These are phyloP conservation scores for Rhopilema esculentum DNA, from an alignment of 30 jellyfish, hydroid and myxozoan genomes.

Conservation along the genomic window DNA sequence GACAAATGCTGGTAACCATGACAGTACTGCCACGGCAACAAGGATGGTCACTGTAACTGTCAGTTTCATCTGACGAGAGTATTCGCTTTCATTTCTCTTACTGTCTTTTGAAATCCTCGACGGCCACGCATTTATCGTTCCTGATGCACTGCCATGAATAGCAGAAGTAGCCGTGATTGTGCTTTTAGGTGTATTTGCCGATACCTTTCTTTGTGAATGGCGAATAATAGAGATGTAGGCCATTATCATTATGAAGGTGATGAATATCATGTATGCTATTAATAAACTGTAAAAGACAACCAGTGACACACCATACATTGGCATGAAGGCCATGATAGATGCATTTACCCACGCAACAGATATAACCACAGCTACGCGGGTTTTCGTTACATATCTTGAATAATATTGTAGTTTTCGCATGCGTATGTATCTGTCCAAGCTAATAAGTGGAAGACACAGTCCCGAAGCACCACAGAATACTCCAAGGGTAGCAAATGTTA, in stretches of 20 bases:
- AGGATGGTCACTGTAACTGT: constrained; percentile 29
- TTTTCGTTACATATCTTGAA: constrained; percentile 19
- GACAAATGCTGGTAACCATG: constrained; percentile 31
- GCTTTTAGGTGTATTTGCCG: background rate
- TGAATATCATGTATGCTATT: constrained; percentile 1
- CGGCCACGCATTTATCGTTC: background rate
- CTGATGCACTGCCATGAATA: background rate
- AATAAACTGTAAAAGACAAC: constrained; percentile 1
- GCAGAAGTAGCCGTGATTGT: background rate
- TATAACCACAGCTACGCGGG: constrained; percentile 7
- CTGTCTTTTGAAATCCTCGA: background rate
- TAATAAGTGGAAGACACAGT: constrained; percentile 16
- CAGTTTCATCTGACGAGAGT: constrained; percentile 19
- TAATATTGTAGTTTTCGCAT: constrained; percentile 16
- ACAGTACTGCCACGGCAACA: constrained; percentile 6
- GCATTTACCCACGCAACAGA: constrained; percentile 23
- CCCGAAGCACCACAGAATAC: constrained; percentile 37
- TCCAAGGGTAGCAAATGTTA: constrained; percentile 11
- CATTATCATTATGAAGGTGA: background rate
- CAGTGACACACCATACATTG: constrained; percentile 24
- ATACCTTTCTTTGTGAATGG: background rate
- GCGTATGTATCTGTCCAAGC: constrained; percentile 35
- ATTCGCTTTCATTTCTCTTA: background rate
- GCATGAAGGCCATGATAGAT: constrained; percentile 9
- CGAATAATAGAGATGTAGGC: constrained; percentile 4